Evolutionary conservation across 2,888 invertebrate species (phyloP).

Genomic region (Luperina testacea): DNA sequence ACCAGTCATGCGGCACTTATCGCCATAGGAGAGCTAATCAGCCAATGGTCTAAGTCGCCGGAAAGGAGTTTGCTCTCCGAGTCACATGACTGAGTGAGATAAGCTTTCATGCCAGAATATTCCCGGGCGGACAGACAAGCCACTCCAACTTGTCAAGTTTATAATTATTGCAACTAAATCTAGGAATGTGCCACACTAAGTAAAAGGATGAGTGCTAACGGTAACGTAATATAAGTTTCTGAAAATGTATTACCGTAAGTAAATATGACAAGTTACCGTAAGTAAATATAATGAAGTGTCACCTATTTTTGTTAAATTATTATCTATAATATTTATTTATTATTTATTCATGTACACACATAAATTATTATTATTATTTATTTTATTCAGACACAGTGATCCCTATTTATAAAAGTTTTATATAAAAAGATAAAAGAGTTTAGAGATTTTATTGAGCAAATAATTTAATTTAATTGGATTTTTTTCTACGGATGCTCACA

Average conservation of each 20-base stretch:
- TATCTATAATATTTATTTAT: not conserved
- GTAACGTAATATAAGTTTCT: not conserved
- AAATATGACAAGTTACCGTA: not conserved
- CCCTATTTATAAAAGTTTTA: too few relatives aligned
- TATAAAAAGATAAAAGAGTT: not conserved
- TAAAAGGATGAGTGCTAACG: not conserved
- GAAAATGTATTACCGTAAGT: slow-evolving; percentile 2
- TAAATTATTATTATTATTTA: too few relatives aligned
- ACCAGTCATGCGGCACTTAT: slow-evolving; percentile 55
- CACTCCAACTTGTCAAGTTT: slow-evolving; percentile 55
- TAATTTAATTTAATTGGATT: not conserved
- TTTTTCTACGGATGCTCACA: not conserved
- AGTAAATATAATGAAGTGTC: not conserved
- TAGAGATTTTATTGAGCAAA: not conserved
- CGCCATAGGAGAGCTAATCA: slow-evolving; percentile 57
- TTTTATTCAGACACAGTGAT: too few relatives aligned
- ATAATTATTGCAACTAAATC: slow-evolving; percentile 30
- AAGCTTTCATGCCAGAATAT: slow-evolving; percentile 52
- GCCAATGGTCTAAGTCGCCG: slow-evolving; percentile 40
- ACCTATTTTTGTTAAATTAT: not conserved
- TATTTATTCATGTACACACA: not conserved
- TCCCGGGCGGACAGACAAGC: slow-evolving; percentile 43
- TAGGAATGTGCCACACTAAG: slow-evolving; percentile 9
- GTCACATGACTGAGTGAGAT: slow-evolving; percentile 53
- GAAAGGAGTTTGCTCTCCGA: slow-evolving; percentile 52